Conservation (phyloP, 2,797 vertebrate genomes). For the Karalla daura region DNA sequence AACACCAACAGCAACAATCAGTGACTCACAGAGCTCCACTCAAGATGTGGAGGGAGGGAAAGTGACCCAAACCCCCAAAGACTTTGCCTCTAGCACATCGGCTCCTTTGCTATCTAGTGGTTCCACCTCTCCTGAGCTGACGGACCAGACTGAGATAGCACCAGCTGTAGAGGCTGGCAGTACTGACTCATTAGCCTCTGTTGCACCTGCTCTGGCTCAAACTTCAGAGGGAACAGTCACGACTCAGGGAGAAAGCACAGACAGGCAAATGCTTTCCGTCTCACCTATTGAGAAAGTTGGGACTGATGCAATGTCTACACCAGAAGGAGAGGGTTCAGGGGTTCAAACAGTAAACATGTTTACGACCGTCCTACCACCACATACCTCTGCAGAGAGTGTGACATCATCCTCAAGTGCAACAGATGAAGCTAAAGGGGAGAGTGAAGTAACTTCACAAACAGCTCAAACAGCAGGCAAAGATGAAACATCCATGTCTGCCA, state of each 20-base stretch:
- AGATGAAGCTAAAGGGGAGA: slow-evolving; percentile 12
- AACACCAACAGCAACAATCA: slow-evolving; percentile 41
- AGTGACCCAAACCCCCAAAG: slow-evolving; percentile 27
- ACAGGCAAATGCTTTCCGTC: slow-evolving; percentile 22
- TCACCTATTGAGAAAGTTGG: slow-evolving; percentile 19
- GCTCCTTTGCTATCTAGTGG: slow-evolving; percentile 28
- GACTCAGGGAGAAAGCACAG: slow-evolving; percentile 16
- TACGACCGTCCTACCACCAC: slow-evolving; percentile 20
- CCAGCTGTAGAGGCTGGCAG: slow-evolving; percentile 12
- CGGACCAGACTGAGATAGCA: slow-evolving; percentile 33
- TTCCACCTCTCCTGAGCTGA: slow-evolving; percentile 33
- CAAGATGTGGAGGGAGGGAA: slow-evolving; percentile 36
- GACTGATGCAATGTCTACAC: slow-evolving; percentile 27
- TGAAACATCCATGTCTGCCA: slow-evolving; percentile 1
- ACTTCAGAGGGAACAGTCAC: slow-evolving; percentile 14
- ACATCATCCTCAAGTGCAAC: slow-evolving; percentile 7
- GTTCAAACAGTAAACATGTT: slow-evolving; percentile 32
- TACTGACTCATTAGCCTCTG: slow-evolving; percentile 35
- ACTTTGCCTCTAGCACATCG: slow-evolving; percentile 35
- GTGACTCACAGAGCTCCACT: slow-evolving; percentile 43
- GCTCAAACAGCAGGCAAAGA: slow-evolving; percentile 9
- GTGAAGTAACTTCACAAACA: slow-evolving; percentile 20
- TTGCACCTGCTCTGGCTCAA: slow-evolving; percentile 8
- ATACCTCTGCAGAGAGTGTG: neutral
- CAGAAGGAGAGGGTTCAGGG: slow-evolving; percentile 20